A percentile compares a stretch with the other conserved stretches of the same genome.
Conservation (phyloP, 2,113 vertebrate genomes). For the Gymnobelideus leadbeateri region DNA sequence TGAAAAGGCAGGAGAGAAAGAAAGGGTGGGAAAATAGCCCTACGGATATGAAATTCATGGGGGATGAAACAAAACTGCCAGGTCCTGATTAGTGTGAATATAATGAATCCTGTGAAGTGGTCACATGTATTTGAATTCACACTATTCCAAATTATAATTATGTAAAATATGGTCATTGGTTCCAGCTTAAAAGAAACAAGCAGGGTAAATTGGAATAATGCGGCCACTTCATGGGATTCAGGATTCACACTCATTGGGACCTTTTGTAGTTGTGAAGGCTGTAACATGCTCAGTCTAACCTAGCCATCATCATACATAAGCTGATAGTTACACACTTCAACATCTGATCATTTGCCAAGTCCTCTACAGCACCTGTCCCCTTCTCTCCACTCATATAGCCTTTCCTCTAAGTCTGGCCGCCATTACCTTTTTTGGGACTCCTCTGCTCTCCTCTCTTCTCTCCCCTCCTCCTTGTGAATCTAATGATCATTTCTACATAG, state of each 20-base stretch:
- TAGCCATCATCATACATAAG: not conserved
- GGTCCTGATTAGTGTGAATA: constrained; percentile 1
- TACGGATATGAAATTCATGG: not conserved
- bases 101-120: not conserved
- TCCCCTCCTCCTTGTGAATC: not conserved
- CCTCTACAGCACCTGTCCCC: not conserved
- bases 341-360: not conserved
- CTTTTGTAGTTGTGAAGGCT: not conserved
- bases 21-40: not conserved
- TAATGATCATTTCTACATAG: not conserved
- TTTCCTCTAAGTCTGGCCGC: not conserved
- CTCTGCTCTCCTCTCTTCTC: not conserved
- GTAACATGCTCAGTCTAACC: not conserved
- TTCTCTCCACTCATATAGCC: not conserved
- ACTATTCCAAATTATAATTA: not conserved
- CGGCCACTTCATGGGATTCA: not conserved
- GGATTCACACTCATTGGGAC: not conserved
- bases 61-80: not conserved
- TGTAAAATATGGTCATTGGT: constrained; percentile 1
- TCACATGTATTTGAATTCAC: not conserved
- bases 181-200: not conserved
- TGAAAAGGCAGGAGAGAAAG: not conserved
- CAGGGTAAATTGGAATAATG: not conserved
- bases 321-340: not conserved
- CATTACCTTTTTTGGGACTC: not conserved